Base-by-base conservation (phyloP, 2,797 vertebrate genomes). In the Leptodactylus fallax region DNA sequence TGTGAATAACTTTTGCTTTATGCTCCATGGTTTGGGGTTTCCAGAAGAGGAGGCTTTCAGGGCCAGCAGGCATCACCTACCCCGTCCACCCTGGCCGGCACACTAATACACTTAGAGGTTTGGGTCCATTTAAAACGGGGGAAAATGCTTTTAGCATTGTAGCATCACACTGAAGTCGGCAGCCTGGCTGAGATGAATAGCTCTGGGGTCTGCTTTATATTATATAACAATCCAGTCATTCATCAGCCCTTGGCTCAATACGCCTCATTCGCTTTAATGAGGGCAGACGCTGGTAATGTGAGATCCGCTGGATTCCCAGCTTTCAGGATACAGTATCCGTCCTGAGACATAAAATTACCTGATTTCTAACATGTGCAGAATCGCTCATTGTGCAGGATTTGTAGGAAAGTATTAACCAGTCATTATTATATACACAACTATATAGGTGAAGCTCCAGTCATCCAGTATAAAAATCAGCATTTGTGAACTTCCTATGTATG, bases 161-260 rank as follows among this genome's bases (percentile, higher is more conserved):
- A 36, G 36, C 36, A 36, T 71, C 17, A 13, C 6, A 36, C 10
- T 45, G 27, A 65, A 25, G 63, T 23, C 23, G 9, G 10, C 13
- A 6, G 65, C 25, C 63, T 7, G 45, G 21, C 76, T 10, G 21
- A 27, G 61, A 83, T 55, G 2, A 72, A 55, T 83, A 47, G 55
- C 53, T 9, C 51, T 14, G 1, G 65, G 23, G 81, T 83, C 81
- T 83, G 81, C 51, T 83, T 83, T 72, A 53, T 49, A 83, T 83
- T 83, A 83, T 53, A 36, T 19, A 72, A 83, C 81, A 83, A 83
- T 72, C 45, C n/a, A 11, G 65, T 19, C 67, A 83, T 83, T 83
- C 63, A 83, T 71, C 63, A 47, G 61, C 5, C 53, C 53, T 60
- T 56, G 53, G 78, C 55, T 80, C 51, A 36, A 49, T 36, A 13